Evolutionary conservation across 2,888 invertebrate species (phyloP), one percentile per base, ranked within the genome.

Genomic region (Anarsia innoxiella): DNA sequence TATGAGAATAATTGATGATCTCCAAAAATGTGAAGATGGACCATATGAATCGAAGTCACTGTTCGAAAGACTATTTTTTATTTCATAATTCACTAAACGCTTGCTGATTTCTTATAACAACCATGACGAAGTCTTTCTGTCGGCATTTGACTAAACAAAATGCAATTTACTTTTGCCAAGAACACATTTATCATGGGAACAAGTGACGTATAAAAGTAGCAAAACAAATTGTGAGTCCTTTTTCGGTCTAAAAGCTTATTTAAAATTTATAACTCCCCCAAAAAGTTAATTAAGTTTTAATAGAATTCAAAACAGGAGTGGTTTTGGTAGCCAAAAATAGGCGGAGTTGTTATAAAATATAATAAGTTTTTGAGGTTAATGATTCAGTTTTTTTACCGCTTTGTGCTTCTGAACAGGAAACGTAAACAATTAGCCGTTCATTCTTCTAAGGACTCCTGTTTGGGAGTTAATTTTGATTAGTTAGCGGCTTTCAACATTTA

Each of bases 201-300:
- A 83, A 82, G 77, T 83, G 84, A 84, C 83, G 78, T 74, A 71
- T 75, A 66, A 70, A 73, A 83, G 83, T 80, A 84, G 83, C 82
- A 79, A 83, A 83, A 79, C 83, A 83, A 83, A 84, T 83, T 67
- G 67, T 59, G 61, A 65, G 68, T 64, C 71, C 71, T 69, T 76
- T 67, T 68, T 64, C 64, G 66, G 63, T 60, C 56, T 63, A 63
- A 63, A 66, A 72, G 63, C 68, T 68, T 66, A 68, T 80, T 80
- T 71, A 70, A 66, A 72, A 73, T 77, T 73, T 77, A 73, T 71
- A 71, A 70, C 71, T 66, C 51, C 54, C 59, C 50, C 60, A 79
- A 82, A 79, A 82, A 82, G 79, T 78, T 84, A 84, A 84, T 84
- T 84, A 84, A 83, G 83, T 82, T 82, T 83, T 84, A 84, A 84